Percentiles rank a stretch among this genome's conserved stretches.
These are phyloP conservation scores for Pristiophorus japonicus DNA, from an alignment of 2,113 vertebrate species.

Conservation along the genomic window DNA sequence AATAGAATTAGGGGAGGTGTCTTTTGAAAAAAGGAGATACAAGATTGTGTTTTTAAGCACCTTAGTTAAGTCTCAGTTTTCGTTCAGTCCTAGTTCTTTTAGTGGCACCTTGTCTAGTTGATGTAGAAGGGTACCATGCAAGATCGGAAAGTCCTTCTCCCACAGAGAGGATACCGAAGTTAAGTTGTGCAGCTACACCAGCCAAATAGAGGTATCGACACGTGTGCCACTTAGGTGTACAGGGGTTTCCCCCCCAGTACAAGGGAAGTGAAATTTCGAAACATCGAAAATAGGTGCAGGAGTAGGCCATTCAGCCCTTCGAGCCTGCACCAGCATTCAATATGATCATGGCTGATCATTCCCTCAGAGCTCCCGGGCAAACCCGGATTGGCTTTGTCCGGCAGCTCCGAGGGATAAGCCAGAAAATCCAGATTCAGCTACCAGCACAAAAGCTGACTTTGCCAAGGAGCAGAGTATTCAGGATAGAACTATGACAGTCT, in stretches of 20 bases:
- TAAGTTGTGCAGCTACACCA: background rate
- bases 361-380: too few relatives aligned
- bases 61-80: background rate
- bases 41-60: background rate
- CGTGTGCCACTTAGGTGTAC: background rate
- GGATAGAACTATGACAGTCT: background rate
- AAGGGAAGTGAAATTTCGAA: background rate
- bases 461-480: background rate
- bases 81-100: background rate
- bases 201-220: background rate
- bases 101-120: background rate
- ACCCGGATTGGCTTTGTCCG: too few relatives aligned
- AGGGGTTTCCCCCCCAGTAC: background rate
- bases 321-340: too few relatives aligned
- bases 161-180: background rate
- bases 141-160: background rate
- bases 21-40: background rate
- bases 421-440: background rate
- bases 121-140: too few relatives aligned
- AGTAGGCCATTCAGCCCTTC: too few relatives aligned
- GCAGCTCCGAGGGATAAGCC: too few relatives aligned
- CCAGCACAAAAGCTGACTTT: background rate
- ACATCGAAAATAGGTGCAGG: too few relatives aligned
- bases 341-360: too few relatives aligned
- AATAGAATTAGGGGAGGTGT: background rate